Conservation (phyloP, 2,797 vertebrate species). For the Hemitrygon akajei region DNA sequence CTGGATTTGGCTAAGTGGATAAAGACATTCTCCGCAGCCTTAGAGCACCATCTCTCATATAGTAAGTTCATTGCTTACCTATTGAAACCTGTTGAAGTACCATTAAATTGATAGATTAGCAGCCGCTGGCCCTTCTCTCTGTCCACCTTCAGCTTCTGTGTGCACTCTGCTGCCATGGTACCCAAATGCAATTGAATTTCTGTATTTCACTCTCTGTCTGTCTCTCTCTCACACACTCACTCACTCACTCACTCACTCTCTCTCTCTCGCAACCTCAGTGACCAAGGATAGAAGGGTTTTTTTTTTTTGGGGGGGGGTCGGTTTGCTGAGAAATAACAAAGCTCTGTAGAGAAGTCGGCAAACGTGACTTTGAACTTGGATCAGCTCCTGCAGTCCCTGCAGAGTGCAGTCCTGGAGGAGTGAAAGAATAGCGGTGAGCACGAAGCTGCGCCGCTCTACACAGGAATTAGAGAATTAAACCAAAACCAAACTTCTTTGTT, state of each 20-base stretch:
- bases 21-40: constrained; percentile 14
- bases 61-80: constrained; percentile 38
- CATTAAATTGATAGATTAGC: constrained; percentile 41
- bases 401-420: constrained; percentile 66
- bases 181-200: constrained; percentile 49
- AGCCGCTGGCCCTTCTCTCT: constrained; percentile 32
- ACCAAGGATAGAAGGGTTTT: constrained; percentile 49
- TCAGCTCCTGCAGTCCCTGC: constrained; percentile 84
- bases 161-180: constrained; percentile 49
- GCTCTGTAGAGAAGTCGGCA: constrained; percentile 73
- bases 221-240: constrained; percentile 44
- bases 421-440: constrained; percentile 52
- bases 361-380: constrained; percentile 98
- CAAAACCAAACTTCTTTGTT: constrained; percentile 39
- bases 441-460: constrained; percentile 48
- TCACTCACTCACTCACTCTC: constrained; percentile 44
- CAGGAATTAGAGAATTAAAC: constrained; percentile 48
- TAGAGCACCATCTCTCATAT: constrained; percentile 7
- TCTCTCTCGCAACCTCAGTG: constrained; percentile 52
- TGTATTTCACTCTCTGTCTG: constrained; percentile 39
- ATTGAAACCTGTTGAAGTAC: constrained; percentile 70
- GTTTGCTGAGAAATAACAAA: constrained; percentile 79
- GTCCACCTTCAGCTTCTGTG: constrained; percentile 44
- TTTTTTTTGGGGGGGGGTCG: constrained; percentile 45
- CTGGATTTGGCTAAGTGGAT: neutral